A percentile compares a stretch with the other conserved stretches of the same genome.
phyloP scores from a whole-genome alignment of 2,888 invertebrate species.

The Andrena minutula region DNA sequence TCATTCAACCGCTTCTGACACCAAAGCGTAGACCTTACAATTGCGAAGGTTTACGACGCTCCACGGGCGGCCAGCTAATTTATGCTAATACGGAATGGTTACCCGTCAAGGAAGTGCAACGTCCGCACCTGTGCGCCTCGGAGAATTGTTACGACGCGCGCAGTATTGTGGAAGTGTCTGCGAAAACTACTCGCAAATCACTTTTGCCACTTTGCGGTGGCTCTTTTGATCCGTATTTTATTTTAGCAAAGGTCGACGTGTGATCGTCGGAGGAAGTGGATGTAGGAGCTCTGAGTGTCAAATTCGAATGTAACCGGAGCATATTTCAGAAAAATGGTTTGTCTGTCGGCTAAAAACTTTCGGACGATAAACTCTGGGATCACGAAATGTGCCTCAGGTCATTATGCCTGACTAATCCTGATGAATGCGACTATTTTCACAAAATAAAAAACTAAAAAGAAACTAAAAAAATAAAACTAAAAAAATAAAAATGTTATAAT shows the following conservation, averaged over 20 bases:
- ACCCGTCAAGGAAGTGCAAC: constrained; percentile 77
- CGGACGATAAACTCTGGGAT: too few relatives aligned
- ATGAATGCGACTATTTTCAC: too few relatives aligned
- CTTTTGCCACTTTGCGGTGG: neutral
- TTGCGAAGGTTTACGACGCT: constrained; percentile 61
- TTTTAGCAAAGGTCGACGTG: neutral
- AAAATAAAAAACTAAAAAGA: too few relatives aligned
- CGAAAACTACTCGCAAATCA: neutral
- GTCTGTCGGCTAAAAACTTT: too few relatives aligned
- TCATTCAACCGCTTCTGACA: constrained; percentile 43
- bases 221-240: neutral
- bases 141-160: constrained; percentile 8
- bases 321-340: too few relatives aligned
- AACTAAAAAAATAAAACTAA: too few relatives aligned
- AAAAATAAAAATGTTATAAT: too few relatives aligned
- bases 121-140: constrained; percentile 60
- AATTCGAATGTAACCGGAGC: too few relatives aligned
- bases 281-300: too few relatives aligned
- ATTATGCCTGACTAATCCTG: too few relatives aligned
- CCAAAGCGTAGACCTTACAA: constrained; percentile 46
- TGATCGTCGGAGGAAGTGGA: too few relatives aligned
- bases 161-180: neutral
- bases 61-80: constrained; percentile 72
- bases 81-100: constrained; percentile 77
- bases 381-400: too few relatives aligned